A percentile compares a stretch with the other conserved stretches of the same genome.
phyloP scores from a whole-genome alignment of 2,113 vertebrate genomes.

The Corythaixoides concolor region DNA sequence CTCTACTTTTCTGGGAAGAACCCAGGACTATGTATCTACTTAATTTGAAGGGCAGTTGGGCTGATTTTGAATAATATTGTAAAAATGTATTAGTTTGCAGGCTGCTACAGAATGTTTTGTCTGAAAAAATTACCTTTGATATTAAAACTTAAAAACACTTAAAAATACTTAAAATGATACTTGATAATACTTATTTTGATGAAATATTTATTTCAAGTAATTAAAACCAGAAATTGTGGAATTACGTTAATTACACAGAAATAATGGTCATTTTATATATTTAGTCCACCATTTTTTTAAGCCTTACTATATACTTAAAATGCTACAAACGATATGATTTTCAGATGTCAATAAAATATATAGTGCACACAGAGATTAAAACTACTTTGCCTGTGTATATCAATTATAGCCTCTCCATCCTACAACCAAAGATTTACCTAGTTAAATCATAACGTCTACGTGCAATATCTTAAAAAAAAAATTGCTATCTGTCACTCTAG shows the following conservation, averaged over 20 bases:
- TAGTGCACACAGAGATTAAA: neutral
- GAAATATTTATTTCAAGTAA: neutral
- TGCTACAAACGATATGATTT: neutral
- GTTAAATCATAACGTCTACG: neutral
- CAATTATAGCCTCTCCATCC: neutral
- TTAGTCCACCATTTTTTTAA: neutral
- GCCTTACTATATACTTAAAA: neutral
- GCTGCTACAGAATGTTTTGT: neutral
- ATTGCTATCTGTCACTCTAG: neutral
- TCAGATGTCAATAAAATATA: neutral
- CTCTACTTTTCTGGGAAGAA: neutral
- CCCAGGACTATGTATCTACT: neutral
- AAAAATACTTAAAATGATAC: neutral
- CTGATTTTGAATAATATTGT: neutral
- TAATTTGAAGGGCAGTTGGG: neutral
- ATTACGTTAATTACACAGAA: neutral
- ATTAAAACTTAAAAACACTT: neutral
- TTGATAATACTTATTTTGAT: neutral
- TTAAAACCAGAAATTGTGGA: neutral
- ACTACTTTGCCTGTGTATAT: neutral
- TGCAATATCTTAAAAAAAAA: neutral
- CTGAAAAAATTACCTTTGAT: neutral
- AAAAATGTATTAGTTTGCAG: neutral
- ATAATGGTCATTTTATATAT: neutral
- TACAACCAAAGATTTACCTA: neutral